phyloP scores from a whole-genome alignment of 2,888 invertebrate genomes.

The Eupsilia transversa region DNA sequence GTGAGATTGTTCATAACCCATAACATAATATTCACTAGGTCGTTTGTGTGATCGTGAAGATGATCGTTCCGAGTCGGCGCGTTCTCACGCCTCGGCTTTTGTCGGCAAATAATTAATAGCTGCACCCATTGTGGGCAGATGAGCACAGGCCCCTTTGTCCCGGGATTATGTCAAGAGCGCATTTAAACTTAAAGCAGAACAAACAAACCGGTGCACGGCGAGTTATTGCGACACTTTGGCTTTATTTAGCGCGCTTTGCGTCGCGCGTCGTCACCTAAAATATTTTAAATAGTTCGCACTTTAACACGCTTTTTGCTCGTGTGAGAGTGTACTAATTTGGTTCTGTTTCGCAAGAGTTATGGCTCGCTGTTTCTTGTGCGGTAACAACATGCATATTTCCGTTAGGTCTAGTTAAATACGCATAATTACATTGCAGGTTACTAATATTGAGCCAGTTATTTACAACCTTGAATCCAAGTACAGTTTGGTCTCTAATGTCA shows the following conservation, averaged over 20 bases:
- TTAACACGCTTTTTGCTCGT: constrained; percentile 50
- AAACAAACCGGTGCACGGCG: constrained; percentile 71
- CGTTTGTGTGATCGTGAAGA: constrained; percentile 66
- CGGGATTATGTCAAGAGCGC: constrained; percentile 71
- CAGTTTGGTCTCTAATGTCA: constrained; percentile 27
- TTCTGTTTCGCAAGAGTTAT: constrained; percentile 45
- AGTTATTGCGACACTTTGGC: constrained; percentile 70
- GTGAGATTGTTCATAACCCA: constrained; percentile 68
- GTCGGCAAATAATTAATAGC: constrained; percentile 83
- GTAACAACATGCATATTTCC: constrained; percentile 8
- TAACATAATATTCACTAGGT: constrained; percentile 68
- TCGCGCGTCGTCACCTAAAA: constrained; percentile 48
- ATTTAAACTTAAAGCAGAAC: constrained; percentile 72
- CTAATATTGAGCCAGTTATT: constrained; percentile 36
- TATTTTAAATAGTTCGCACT: constrained; percentile 62
- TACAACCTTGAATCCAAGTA: constrained; percentile 6
- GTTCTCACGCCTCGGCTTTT: constrained; percentile 78
- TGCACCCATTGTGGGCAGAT: constrained; percentile 78
- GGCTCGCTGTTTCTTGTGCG: constrained; percentile 18
- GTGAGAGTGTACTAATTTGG: constrained; percentile 42
- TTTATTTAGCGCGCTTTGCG: constrained; percentile 58
- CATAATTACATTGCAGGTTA: constrained; percentile 5
- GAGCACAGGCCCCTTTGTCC: constrained; percentile 77
- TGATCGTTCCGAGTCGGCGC: constrained; percentile 74
- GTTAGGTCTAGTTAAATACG: constrained; percentile 9